These are phyloP conservation scores for Chromobotia macracanthus DNA, from an alignment of 2,797 vertebrate genomes.

Conservation along the genomic window DNA sequence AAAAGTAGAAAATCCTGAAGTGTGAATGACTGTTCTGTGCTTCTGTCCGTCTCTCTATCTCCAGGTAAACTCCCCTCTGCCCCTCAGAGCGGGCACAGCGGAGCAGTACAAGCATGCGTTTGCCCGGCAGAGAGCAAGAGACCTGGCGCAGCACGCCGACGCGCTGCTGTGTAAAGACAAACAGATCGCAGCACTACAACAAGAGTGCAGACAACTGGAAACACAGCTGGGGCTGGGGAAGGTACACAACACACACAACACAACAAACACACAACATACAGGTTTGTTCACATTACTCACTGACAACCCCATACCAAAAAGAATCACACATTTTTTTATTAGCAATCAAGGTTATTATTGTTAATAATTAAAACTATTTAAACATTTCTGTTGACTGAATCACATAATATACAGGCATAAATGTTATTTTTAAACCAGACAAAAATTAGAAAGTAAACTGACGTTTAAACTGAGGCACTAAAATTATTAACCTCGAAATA, in stretches of 20 bases:
- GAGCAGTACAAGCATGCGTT: slow-evolving; percentile 91
- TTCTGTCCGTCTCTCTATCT: neutral
- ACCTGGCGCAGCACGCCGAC: slow-evolving; percentile 93
- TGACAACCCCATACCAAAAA: neutral
- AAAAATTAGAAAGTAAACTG: no score
- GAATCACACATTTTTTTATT: no score
- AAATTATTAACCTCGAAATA: no score
- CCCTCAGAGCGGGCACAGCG: slow-evolving; percentile 81
- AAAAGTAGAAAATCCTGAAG: no score
- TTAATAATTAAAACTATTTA: no score
- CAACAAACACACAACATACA: neutral
- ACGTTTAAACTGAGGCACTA: no score
- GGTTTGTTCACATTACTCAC: neutral
- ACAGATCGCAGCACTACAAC: slow-evolving; percentile 89
- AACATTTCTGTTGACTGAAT: no score
- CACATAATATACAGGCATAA: no score
- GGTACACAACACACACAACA: slow-evolving; percentile 73
- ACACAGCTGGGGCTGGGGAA: slow-evolving; percentile 80
- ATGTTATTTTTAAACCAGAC: no score
- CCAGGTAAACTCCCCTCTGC: slow-evolving; percentile 86
- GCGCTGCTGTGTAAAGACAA: slow-evolving; percentile 92
- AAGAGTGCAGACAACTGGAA: slow-evolving; percentile 87
- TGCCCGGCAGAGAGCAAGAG: slow-evolving; percentile 88
- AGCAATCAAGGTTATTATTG: no score
- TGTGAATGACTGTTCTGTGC: neutral